phyloP scores from a whole-genome alignment of 2,797 vertebrate genomes.

The Picus viridis region DNA sequence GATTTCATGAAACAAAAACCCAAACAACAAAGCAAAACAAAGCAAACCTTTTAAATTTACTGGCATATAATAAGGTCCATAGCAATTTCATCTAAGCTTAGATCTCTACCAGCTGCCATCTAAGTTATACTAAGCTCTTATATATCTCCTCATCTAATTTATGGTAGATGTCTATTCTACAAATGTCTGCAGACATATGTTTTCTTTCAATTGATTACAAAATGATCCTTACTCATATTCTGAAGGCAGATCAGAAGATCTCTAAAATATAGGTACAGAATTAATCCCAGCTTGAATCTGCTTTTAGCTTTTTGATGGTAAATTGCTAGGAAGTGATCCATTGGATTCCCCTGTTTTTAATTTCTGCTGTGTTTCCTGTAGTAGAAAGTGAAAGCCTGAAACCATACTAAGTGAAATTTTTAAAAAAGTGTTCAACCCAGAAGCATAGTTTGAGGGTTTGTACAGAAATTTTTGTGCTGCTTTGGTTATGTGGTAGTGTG shows the following conservation, averaged over 20 bases:
- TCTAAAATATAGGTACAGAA: not conserved
- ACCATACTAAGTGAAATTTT: not conserved
- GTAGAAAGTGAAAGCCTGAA: not conserved
- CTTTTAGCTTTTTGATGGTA: not conserved
- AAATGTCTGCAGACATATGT: not conserved
- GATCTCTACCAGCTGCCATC: not conserved
- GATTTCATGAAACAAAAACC: not conserved
- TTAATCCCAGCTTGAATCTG: not conserved
- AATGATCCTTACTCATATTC: not conserved
- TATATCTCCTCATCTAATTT: not conserved
- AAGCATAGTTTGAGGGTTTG: not conserved
- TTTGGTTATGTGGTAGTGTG: not conserved
- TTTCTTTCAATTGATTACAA: not conserved
- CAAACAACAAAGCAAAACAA: too few species aligned
- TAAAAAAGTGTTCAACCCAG: not conserved
- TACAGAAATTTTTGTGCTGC: not conserved
- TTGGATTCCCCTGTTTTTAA: not conserved
- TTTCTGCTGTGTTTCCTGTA: not conserved
- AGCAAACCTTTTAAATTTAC: not conserved
- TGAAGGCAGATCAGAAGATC: not conserved
- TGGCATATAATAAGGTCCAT: not conserved
- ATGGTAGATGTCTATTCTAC: not conserved
- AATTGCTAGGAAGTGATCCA: not conserved
- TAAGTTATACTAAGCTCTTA: not conserved
- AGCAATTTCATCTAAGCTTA: conserved; percentile 22